These are phyloP conservation scores for Thaumetopoea pityocampa DNA, from an alignment of 1,140 invertebrate species.

Conservation along the genomic window DNA sequence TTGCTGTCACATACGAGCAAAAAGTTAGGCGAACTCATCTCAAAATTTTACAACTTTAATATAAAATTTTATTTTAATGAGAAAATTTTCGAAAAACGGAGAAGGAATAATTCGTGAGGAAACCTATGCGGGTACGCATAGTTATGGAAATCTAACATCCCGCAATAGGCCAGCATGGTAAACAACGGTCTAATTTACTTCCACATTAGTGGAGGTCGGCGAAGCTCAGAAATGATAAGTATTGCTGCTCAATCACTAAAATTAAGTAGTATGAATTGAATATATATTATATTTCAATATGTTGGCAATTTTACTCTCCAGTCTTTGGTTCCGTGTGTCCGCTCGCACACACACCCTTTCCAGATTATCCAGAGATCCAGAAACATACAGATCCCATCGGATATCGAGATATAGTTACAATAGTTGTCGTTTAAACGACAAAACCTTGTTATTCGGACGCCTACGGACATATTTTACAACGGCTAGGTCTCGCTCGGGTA, in stretches of 20 bases:
- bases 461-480: conserved; percentile 49
- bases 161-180: too few species aligned
- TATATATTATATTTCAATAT: too few species aligned
- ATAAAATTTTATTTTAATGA: not conserved
- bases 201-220: too few species aligned
- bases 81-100: too few species aligned
- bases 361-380: conserved; percentile 43
- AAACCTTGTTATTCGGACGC: conserved; percentile 65
- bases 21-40: not conserved
- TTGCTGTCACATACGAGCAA: conserved; percentile 9
- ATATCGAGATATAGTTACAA: conserved; percentile 53
- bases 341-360: conserved; percentile 19
- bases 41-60: not conserved
- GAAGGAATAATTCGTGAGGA: too few species aligned
- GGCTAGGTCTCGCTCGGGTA: too few species aligned
- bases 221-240: too few species aligned
- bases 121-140: too few species aligned
- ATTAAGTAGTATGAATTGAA: too few species aligned
- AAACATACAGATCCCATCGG: conserved; percentile 51
- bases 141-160: too few species aligned
- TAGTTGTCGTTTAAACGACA: conserved; percentile 64
- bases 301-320: not conserved
- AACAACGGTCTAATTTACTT: too few species aligned
- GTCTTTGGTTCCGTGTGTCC: conserved; percentile 22
- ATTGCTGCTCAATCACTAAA: too few species aligned